phyloP scores from a whole-genome alignment of 2,888 invertebrate genomes.

The Athetis lepigone region DNA sequence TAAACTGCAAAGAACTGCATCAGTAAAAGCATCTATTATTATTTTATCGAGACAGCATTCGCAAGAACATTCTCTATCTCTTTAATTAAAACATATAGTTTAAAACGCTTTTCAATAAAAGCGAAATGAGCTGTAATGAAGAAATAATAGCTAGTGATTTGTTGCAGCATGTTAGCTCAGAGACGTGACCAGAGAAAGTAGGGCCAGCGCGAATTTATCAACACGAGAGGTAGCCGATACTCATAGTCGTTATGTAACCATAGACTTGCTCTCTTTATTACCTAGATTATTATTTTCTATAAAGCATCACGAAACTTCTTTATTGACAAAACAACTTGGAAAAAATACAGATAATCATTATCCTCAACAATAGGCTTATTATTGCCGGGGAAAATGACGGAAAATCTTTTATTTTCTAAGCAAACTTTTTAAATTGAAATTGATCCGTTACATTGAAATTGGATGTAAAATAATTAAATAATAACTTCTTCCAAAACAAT shows the following conservation, averaged over 20 bases:
- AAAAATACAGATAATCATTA: neutral
- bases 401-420: neutral
- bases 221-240: constrained; percentile 65
- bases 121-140: constrained; percentile 50
- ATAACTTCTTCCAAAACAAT: constrained; percentile 1
- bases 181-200: constrained; percentile 83
- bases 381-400: neutral
- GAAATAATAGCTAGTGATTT: constrained; percentile 65
- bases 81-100: constrained; percentile 54
- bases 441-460: constrained; percentile 18
- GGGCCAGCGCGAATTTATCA: constrained; percentile 75
- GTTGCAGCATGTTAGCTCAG: constrained; percentile 59
- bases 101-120: constrained; percentile 54
- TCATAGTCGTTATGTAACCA: constrained; percentile 46
- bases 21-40: neutral
- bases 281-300: neutral
- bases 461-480: constrained; percentile 11
- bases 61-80: constrained; percentile 16
- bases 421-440: constrained; percentile 25
- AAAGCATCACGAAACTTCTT: neutral
- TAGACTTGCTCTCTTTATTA: constrained; percentile 2
- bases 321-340: too few relatives aligned
- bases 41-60: too few relatives aligned
- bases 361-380: too few relatives aligned
- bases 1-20: too few relatives aligned